Evolutionary conservation across 2,113 vertebrate genomes (phyloP).

Genomic region (Hyaena hyaena): DNA sequence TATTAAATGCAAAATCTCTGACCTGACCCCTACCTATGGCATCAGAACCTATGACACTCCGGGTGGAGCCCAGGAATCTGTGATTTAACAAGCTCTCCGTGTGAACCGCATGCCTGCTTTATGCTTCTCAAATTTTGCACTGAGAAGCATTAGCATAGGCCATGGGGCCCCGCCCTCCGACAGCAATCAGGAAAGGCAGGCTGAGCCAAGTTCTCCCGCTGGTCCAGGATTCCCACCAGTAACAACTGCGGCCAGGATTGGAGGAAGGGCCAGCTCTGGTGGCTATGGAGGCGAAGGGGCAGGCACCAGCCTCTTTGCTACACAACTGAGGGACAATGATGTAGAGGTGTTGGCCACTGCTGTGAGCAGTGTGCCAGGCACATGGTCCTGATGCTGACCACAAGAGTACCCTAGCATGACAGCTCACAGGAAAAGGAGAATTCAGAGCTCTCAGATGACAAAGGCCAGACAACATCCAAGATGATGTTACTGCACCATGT

Average conservation of each 20-base stretch:
- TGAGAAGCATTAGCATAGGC: neutral
- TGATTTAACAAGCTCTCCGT: neutral
- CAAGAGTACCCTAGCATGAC: neutral
- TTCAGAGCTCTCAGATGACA: neutral
- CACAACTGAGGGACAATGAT: neutral
- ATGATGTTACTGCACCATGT: accelerated
- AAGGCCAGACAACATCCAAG: neutral
- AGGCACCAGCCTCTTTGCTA: neutral
- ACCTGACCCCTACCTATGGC: neutral
- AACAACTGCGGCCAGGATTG: neutral
- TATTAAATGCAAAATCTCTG: neutral
- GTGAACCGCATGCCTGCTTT: neutral
- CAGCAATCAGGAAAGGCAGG: neutral
- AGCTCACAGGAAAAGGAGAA: neutral
- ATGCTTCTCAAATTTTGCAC: neutral
- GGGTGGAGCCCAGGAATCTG: neutral
- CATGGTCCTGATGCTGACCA: neutral
- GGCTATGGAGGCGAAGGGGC: neutral
- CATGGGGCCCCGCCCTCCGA: neutral
- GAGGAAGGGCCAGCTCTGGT: neutral
- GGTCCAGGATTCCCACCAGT: neutral
- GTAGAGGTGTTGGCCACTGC: neutral
- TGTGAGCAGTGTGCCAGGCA: neutral
- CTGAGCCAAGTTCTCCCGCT: neutral
- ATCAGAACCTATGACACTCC: neutral